Percentiles rank a stretch among this genome's conserved stretches.
phyloP scores from a whole-genome alignment of 2,888 invertebrate species.

The Trilocha varians region DNA sequence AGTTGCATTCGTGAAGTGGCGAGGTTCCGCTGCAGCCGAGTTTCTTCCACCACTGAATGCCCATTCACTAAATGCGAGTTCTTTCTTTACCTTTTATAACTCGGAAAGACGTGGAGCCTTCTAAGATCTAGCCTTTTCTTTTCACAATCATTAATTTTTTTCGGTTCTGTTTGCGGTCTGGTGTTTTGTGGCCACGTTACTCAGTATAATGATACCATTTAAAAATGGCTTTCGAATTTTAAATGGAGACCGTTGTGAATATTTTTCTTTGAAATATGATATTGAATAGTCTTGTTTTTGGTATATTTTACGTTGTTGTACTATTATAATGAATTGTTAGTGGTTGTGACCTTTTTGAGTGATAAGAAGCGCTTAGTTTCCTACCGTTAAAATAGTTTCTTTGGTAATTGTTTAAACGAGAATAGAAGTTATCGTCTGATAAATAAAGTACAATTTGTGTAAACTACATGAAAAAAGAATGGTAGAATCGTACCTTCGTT shows the following conservation, averaged over 20 bases:
- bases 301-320: too few species aligned
- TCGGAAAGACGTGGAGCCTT: constrained; percentile 58
- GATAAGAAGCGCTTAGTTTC: too few species aligned
- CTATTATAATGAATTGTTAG: too few species aligned
- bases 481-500: constrained; percentile 21
- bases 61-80: constrained; percentile 66
- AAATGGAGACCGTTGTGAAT: background rate
- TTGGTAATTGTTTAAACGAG: too few species aligned
- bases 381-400: too few species aligned
- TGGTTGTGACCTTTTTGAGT: too few species aligned
- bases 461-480: constrained; percentile 13
- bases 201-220: constrained; percentile 17
- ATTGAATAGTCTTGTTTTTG: too few species aligned
- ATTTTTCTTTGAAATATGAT: background rate
- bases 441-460: too few species aligned
- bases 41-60: constrained; percentile 55
- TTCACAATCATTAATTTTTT: constrained; percentile 50
- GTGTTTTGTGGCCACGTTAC: constrained; percentile 21
- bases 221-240: constrained; percentile 1
- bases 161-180: constrained; percentile 18
- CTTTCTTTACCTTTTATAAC: constrained; percentile 62
- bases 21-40: constrained; percentile 47
- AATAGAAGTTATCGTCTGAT: too few species aligned
- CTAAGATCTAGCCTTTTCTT: constrained; percentile 46
- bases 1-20: constrained; percentile 62